Percentiles rank a stretch among this genome's conserved stretches.
phyloP scores from a whole-genome alignment of 1,140 invertebrate species.

The Anastrepha obliqua region DNA sequence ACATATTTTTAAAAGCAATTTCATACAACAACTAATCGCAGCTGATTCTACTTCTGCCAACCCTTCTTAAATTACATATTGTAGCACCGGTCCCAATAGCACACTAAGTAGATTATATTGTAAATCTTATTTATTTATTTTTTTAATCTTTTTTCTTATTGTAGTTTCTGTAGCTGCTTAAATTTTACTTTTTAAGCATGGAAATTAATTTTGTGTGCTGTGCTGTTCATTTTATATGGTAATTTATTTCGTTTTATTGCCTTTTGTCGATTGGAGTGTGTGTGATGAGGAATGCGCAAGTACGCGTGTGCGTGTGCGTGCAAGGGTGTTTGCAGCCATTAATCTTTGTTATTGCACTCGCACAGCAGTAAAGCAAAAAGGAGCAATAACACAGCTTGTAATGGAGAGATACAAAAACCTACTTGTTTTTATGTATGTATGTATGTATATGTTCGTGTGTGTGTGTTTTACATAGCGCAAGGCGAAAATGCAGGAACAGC shows the following conservation, averaged over 20 bases:
- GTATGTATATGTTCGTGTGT: not conserved
- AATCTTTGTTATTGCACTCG: constrained; percentile 71
- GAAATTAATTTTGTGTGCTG: constrained; percentile 55
- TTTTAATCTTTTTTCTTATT: constrained; percentile 33
- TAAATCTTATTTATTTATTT: constrained; percentile 39
- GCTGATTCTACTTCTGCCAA: too few species aligned
- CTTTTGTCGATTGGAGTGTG: constrained; percentile 60
- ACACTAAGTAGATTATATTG: too few species aligned
- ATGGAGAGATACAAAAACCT: not conserved
- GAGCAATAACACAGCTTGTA: constrained; percentile 8
- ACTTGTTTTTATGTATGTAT: not conserved
- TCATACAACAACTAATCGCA: too few species aligned
- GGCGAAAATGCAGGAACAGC: not conserved
- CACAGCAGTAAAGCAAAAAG: constrained; percentile 49
- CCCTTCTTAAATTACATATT: too few species aligned
- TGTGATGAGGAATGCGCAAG: not conserved
- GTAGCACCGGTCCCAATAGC: too few species aligned
- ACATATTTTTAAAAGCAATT: too few species aligned
- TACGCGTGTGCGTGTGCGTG: constrained; percentile 41
- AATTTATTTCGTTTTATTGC: constrained; percentile 74
- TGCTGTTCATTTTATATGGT: constrained; percentile 69
- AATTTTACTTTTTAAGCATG: constrained; percentile 27
- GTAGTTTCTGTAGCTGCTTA: constrained; percentile 31
- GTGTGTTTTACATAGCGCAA: not conserved
- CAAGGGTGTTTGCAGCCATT: constrained; percentile 68